Percentiles rank a stretch among this genome's conserved stretches.
These are phyloP conservation scores for Scomberomorus guttatus DNA, from an alignment of 2,797 vertebrate species.

Conservation along the genomic window DNA sequence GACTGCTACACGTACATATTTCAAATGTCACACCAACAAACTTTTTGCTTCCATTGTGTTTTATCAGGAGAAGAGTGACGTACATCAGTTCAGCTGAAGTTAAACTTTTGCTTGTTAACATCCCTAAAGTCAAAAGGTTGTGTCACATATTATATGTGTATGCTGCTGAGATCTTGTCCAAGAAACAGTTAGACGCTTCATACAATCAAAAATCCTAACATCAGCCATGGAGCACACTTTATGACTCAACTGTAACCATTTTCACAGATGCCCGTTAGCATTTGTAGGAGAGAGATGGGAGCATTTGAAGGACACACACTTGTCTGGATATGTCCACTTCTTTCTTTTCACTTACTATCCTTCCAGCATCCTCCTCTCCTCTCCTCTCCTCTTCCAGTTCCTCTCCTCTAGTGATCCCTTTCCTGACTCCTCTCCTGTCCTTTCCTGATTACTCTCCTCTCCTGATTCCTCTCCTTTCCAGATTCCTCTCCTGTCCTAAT, in stretches of 20 bases:
- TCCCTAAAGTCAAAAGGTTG: conserved; percentile 32
- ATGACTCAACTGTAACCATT: conserved; percentile 62
- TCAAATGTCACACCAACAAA: conserved; percentile 61
- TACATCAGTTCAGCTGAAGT: not conserved
- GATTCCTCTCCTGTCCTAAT: not conserved
- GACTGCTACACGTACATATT: conserved; percentile 61
- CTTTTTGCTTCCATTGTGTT: conserved; percentile 9
- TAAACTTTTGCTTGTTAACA: conserved; percentile 29
- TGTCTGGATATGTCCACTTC: conserved; percentile 38
- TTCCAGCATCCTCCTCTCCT: not conserved
- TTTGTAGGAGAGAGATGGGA: conserved; percentile 44
- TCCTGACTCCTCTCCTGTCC: no score
- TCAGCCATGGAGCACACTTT: conserved; percentile 61
- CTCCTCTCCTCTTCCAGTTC: not conserved
- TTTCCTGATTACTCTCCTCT: no score
- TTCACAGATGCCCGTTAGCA: conserved; percentile 76
- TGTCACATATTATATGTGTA: conserved; percentile 13
- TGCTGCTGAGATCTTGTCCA: conserved; percentile 15
- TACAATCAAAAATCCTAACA: conserved; percentile 65
- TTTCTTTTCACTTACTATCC: conserved; percentile 8
- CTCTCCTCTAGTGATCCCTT: not conserved
- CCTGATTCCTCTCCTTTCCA: no score
- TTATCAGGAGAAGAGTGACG: conserved; percentile 11
- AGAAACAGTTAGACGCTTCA: conserved; percentile 60
- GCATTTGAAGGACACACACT: conserved; percentile 66